Percentiles rank a stretch among this genome's conserved stretches.
phyloP scores from a whole-genome alignment of 2,113 vertebrate species.

The Vulpes lagopus region DNA sequence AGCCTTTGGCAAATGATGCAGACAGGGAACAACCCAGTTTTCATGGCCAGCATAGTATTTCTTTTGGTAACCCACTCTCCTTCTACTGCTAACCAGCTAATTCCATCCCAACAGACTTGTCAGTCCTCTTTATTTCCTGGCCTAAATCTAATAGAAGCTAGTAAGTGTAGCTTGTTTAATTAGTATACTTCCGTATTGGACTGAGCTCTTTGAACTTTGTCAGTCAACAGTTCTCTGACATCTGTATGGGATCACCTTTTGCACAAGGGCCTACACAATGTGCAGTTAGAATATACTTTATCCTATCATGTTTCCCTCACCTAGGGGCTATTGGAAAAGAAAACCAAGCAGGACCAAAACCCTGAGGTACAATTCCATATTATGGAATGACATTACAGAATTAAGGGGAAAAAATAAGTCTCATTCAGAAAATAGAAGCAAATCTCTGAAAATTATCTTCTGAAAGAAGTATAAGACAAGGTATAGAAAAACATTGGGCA shows the following conservation, averaged over 20 bases:
- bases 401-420: neutral
- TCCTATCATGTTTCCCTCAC: neutral
- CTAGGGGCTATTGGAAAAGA: neutral
- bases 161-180: neutral
- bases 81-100: neutral
- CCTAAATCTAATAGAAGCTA: neutral
- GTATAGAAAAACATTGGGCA: neutral
- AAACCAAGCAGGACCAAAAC: neutral
- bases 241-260: neutral
- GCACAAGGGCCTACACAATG: neutral
- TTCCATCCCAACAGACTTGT: neutral
- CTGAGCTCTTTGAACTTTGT: neutral
- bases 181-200: neutral
- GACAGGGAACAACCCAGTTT: neutral
- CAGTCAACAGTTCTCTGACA: neutral
- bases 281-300: neutral
- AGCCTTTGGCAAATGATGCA: neutral
- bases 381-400: neutral
- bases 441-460: neutral
- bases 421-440: slow-evolving; percentile 6
- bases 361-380: neutral
- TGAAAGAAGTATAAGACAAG: neutral
- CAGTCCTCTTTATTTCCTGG: neutral
- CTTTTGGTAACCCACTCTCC: neutral
- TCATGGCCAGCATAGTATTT: neutral